Conservation (phyloP, 1,140 invertebrate species). For the Lanistes nyassanus region DNA sequence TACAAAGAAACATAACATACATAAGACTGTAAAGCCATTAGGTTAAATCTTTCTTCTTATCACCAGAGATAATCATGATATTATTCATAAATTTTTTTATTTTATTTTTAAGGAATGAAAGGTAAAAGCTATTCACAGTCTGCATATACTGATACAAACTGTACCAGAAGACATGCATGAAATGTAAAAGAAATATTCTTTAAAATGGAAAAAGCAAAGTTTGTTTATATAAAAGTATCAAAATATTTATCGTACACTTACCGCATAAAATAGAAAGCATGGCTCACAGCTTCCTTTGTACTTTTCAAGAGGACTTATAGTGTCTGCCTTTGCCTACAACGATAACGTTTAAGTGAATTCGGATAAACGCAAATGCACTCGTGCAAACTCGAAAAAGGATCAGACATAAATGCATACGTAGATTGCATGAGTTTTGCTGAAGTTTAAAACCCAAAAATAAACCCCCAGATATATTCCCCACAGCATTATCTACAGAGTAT, state of each 20-base stretch:
- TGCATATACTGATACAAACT: too few relatives aligned
- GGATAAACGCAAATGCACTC: conserved; percentile 1
- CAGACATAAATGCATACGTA: neutral
- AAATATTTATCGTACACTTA: conserved; percentile 68
- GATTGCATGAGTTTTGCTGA: too few relatives aligned
- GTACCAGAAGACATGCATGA: neutral
- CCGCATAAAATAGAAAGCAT: conserved; percentile 88
- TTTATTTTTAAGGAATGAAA: too few relatives aligned
- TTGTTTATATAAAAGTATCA: neutral
- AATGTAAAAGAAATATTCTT: neutral
- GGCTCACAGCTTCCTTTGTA: conserved; percentile 90
- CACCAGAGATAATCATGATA: too few relatives aligned
- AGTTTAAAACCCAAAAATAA: too few relatives aligned
- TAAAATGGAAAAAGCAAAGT: neutral
- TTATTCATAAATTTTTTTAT: too few relatives aligned
- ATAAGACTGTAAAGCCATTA: too few relatives aligned
- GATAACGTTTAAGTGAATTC: conserved; percentile 7
- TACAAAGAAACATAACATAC: too few relatives aligned
- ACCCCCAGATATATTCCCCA: too few relatives aligned
- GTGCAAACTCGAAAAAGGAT: neutral
- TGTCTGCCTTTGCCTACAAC: conserved; percentile 83
- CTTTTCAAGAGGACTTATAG: conserved; percentile 79
- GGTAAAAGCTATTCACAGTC: too few relatives aligned
- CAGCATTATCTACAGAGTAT: too few relatives aligned
- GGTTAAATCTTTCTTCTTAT: too few relatives aligned